Evolutionary conservation across 2,888 invertebrate genomes (phyloP).

Genomic region (Phasia obesa): DNA sequence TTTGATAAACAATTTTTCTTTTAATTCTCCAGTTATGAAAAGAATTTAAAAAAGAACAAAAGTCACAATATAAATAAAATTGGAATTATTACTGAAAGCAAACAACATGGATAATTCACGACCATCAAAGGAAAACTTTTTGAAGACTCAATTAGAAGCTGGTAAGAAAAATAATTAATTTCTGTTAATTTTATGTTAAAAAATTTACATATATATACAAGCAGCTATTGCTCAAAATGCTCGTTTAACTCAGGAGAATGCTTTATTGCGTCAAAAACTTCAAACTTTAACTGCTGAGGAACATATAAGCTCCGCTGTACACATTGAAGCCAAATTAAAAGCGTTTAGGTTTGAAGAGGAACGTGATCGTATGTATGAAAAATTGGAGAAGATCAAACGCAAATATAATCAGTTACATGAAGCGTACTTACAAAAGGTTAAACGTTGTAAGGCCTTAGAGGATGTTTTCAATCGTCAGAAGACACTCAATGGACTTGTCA

Average conservation of each 20-base stretch:
- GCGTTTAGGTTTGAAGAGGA: constrained; percentile 77
- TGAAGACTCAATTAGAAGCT: constrained; percentile 75
- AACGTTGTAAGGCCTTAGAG: constrained; percentile 78
- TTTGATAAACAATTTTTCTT: constrained; percentile 2
- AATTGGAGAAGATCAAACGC: constrained; percentile 77
- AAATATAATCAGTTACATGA: constrained; percentile 79
- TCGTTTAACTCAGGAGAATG: constrained; percentile 77
- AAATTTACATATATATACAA: too few relatives aligned
- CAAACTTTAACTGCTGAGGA: constrained; percentile 73
- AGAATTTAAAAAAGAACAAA: not conserved
- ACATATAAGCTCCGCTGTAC: constrained; percentile 73
- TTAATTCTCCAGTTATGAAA: too few relatives aligned
- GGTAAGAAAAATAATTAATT: constrained; percentile 68
- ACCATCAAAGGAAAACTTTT: constrained; percentile 71
- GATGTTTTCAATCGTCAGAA: constrained; percentile 79
- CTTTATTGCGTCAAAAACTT: constrained; percentile 75
- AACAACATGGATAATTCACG: constrained; percentile 15
- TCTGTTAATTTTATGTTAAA: not conserved
- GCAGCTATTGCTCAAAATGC: constrained; percentile 76
- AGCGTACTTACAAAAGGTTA: constrained; percentile 78
- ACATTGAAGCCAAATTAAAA: constrained; percentile 77
- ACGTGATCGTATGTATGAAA: constrained; percentile 77
- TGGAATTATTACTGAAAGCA: not conserved
- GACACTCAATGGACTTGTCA: constrained; percentile 78
- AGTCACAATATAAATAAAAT: not conserved